Evolutionary conservation across 2,113 vertebrate genomes (phyloP), one percentile per base, ranked within the genome.

Genomic region (Pituophis catenifer): DNA sequence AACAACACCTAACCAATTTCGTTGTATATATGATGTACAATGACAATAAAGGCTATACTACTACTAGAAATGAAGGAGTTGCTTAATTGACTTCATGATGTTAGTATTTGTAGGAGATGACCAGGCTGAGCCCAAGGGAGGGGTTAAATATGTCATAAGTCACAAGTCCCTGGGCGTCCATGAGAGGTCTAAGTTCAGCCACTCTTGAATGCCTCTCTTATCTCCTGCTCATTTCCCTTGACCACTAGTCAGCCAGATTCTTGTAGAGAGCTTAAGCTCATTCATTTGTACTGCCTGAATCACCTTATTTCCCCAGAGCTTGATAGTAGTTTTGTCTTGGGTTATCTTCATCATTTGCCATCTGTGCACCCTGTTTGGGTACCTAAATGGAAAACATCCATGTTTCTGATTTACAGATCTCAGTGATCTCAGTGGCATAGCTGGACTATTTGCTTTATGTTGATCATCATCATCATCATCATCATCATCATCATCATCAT

Each of bases 391-490:
- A 96, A 96, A 90, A 92, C 5, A 89, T 95, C 89, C 90, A 52
- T 62, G 89, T 96, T 97, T 97, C 90, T 96, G 89, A 55, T 96
- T 21, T 93, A 59, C 96, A 94, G 48, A 86, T 91, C 86, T 95
- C 91, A 87, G 92, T 94, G 96, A 81, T 96, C 96, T 86, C 21
- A 96, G 95, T 96, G 96, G 94, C 85, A 93, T 88, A 93, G 92
- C 93, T 94, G 85, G 26, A 95, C 92, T 90, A 86, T 89, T 75
- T 91, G 86, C 23, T 93, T 50, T 95, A 86, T 93, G 94, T 93
- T 95, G 70, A 90, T 94, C 85, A 44, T 95, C 24, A 62, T 62
- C 24, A 62, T 26, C 24, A 26, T 62, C 24, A 15, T 70, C 65
- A 15, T n/a, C 65, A 70, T 33, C 65, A 33, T 33, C 65, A 70